Percentiles rank a stretch among this genome's conserved stretches.
Conservation (phyloP, 2,888 invertebrate species). For the Hirudinaria manillensis region DNA sequence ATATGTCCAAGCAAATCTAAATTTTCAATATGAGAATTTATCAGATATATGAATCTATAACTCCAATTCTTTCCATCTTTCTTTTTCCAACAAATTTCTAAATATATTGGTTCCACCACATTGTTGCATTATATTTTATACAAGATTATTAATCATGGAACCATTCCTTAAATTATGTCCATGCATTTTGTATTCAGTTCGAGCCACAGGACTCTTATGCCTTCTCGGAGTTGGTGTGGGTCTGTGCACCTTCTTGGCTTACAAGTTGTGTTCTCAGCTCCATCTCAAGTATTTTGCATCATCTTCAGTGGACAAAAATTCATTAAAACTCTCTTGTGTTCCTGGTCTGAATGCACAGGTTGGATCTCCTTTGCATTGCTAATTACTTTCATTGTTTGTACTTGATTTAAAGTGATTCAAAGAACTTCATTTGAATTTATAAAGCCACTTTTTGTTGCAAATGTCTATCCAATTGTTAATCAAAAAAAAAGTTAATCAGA, state of each 20-base stretch:
- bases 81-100: background rate
- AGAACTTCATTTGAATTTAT: no score
- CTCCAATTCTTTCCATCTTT: background rate
- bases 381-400: no score
- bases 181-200: slow-evolving; percentile 43
- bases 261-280: slow-evolving; percentile 49
- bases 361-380: no score
- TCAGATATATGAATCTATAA: background rate
- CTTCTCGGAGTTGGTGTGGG: slow-evolving; percentile 53
- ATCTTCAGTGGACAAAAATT: slow-evolving; percentile 12
- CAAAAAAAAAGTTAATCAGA: no score
- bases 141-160: background rate
- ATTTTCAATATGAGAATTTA: no score
- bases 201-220: slow-evolving; percentile 54
- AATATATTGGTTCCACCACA: no score
- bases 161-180: background rate
- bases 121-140: no score
- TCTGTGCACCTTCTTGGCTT: slow-evolving; percentile 53
- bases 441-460: no score
- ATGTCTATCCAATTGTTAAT: no score
- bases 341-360: background rate
- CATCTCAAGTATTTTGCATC: slow-evolving; percentile 23
- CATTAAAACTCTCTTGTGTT: slow-evolving; percentile 4
- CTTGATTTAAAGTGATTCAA: no score
- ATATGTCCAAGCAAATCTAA: no score